phyloP scores from a whole-genome alignment of 2,888 invertebrate species.

The Tenthredo distinguenda region DNA sequence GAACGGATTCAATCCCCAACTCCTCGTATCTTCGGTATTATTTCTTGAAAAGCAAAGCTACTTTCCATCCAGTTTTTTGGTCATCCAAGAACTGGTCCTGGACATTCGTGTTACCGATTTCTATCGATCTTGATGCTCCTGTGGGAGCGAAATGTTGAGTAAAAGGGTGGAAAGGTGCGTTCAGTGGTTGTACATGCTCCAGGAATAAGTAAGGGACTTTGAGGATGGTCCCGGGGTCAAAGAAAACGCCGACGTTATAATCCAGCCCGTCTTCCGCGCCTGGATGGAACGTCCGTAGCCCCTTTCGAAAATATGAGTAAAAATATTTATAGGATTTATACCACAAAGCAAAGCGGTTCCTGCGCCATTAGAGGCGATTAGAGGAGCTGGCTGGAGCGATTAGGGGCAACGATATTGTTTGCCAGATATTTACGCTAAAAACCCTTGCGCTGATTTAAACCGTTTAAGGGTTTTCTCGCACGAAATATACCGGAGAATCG shows the following conservation, averaged over 20 bases:
- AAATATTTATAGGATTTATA: slow-evolving; percentile 75
- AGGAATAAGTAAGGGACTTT: not conserved
- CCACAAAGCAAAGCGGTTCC: slow-evolving; percentile 41
- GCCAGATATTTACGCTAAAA: slow-evolving; percentile 48
- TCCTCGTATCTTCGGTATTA: not conserved
- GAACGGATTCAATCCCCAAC: not conserved
- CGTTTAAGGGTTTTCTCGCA: slow-evolving; percentile 27
- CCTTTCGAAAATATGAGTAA: slow-evolving; percentile 56
- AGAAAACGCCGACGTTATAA: slow-evolving; percentile 44
- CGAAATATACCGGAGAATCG: not conserved
- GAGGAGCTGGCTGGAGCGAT: slow-evolving; percentile 43
- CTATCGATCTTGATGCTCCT: not conserved
- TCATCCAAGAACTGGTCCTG: too few relatives aligned
- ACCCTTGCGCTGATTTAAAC: slow-evolving; percentile 35
- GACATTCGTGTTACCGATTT: not conserved
- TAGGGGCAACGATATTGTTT: slow-evolving; percentile 48
- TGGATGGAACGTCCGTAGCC: slow-evolving; percentile 1
- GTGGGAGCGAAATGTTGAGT: not conserved
- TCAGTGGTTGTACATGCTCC: not conserved
- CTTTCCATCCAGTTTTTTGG: too few relatives aligned
- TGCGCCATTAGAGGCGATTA: slow-evolving; percentile 69
- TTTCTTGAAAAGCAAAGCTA: not conserved
- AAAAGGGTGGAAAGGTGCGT: not conserved
- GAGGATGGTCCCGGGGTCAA: not conserved
- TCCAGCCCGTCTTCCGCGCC: slow-evolving; percentile 20